Conservation (phyloP, 2,888 invertebrate species). For the Podotricha telesiphe region DNA sequence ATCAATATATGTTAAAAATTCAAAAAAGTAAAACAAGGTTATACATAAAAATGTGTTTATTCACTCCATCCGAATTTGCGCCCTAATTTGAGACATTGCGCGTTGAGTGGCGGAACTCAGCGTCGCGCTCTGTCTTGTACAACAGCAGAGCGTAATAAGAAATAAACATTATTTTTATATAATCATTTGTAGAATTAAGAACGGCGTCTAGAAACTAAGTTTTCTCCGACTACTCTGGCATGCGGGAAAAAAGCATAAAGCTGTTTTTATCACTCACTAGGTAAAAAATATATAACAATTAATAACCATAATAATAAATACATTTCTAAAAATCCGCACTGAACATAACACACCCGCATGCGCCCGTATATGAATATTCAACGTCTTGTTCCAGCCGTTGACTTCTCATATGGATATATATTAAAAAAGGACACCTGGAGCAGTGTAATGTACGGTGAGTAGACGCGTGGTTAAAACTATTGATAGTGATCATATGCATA, state of each 20-base stretch:
- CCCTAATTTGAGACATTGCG: no score
- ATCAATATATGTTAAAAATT: background rate
- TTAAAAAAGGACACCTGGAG: conserved; percentile 43
- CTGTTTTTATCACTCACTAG: no score
- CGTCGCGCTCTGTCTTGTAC: no score
- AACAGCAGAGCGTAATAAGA: no score
- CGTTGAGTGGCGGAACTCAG: no score
- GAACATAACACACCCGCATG: conserved; percentile 33
- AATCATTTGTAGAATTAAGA: no score
- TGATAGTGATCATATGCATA: conserved; percentile 4
- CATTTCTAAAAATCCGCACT: conserved; percentile 19
- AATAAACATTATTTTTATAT: no score
- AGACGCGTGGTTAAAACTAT: conserved; percentile 28
- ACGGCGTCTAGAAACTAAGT: no score
- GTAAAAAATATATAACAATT: background rate
- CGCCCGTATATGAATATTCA: conserved; percentile 44
- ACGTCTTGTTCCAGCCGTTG: conserved; percentile 41
- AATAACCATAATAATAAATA: conserved; percentile 22
- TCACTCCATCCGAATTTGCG: no score
- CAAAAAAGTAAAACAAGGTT: background rate
- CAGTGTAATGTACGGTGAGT: conserved; percentile 22
- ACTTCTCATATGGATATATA: conserved; percentile 30
- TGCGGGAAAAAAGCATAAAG: no score
- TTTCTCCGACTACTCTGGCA: background rate
- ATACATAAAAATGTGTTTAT: background rate